Evolutionary conservation across 2,113 vertebrate genomes (phyloP).

Genomic region (Willisornis vidua): DNA sequence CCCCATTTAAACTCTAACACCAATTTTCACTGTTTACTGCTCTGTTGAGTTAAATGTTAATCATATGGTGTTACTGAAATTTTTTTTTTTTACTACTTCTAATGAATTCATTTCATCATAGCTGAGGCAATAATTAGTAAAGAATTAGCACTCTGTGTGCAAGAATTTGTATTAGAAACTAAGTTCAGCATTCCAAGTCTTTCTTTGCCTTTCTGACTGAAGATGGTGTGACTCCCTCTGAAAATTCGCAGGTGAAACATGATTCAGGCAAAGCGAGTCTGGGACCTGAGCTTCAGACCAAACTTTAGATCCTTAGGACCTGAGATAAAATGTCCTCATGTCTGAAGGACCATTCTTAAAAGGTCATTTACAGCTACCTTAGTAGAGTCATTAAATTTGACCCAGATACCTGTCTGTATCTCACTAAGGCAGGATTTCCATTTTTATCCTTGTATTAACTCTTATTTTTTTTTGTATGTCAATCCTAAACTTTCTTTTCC

Average conservation of each 20-base stretch:
- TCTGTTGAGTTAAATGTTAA: not conserved
- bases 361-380: not conserved
- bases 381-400: not conserved
- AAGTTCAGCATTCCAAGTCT: not conserved
- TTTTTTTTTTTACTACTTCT: not conserved
- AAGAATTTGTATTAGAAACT: not conserved
- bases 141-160: not conserved
- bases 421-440: not conserved
- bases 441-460: not conserved
- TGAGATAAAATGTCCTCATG: not conserved
- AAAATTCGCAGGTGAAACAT: not conserved
- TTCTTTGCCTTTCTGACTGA: not conserved
- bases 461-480: accelerated
- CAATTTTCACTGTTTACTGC: not conserved
- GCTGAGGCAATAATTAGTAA: not conserved
- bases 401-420: accelerated
- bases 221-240: not conserved
- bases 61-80: not conserved
- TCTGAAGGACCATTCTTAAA: not conserved
- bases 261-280: not conserved
- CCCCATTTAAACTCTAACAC: not conserved
- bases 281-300: not conserved
- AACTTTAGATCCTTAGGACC: not conserved
- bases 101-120: not conserved
- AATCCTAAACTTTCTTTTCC: not conserved